Conservation (phyloP, 2,113 vertebrate genomes). For the Oryzias woworae region DNA sequence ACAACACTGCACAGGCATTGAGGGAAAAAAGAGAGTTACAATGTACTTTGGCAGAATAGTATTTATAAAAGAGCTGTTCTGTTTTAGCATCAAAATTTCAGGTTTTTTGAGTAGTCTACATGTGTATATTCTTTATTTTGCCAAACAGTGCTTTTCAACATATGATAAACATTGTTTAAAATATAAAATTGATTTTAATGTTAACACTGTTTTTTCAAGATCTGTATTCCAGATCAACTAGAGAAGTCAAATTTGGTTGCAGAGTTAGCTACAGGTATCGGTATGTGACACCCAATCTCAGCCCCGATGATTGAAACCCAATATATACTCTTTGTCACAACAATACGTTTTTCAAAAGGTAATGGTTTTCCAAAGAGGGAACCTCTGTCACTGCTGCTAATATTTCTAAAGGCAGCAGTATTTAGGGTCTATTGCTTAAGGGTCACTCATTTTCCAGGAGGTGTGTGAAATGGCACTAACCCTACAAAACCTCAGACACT, state of each 20-base stretch:
- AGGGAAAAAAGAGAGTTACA: constrained; percentile 42
- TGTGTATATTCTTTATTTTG: constrained; percentile 8
- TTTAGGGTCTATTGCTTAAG: constrained; percentile 46
- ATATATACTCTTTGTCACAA: constrained; percentile 5
- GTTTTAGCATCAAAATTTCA: constrained; percentile 58
- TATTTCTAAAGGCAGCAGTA: constrained; percentile 15
- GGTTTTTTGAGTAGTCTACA: constrained; percentile 43
- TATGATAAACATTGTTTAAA: too few species aligned
- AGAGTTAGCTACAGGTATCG: not conserved
- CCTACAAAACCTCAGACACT: constrained; percentile 63
- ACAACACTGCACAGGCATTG: constrained; percentile 26
- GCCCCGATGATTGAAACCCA: constrained; percentile 15
- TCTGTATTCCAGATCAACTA: too few species aligned
- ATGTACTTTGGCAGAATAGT: constrained; percentile 58
- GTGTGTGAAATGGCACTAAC: constrained; percentile 73
- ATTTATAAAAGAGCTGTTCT: constrained; percentile 65
- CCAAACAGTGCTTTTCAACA: not conserved
- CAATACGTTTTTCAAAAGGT: not conserved
- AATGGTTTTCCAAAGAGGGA: constrained; percentile 19
- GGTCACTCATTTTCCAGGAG: constrained; percentile 68
- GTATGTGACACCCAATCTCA: constrained; percentile 8
- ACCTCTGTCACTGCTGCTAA: constrained; percentile 1
- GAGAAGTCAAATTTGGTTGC: not conserved
- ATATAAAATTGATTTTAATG: not conserved
- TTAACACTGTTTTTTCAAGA: not conserved